Evolutionary conservation across 2,797 vertebrate species (phyloP).

Genomic region (Chloroceryle inda): DNA sequence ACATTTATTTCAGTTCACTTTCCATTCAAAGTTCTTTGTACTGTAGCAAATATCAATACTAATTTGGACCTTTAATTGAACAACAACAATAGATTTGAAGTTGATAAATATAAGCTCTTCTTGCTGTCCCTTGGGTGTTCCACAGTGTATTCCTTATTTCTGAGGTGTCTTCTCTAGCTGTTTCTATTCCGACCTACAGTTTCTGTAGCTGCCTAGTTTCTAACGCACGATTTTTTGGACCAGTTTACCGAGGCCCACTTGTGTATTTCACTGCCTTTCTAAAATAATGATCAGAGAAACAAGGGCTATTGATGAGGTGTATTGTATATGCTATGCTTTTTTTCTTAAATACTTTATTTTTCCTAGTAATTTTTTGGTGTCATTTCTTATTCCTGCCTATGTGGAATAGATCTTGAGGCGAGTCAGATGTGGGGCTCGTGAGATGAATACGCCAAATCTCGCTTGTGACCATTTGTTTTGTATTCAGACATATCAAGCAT

Average conservation of each 20-base stretch:
- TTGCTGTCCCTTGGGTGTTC: conserved; percentile 50
- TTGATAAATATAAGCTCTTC: conserved; percentile 69
- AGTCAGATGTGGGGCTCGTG: not conserved
- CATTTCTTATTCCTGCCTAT: not conserved
- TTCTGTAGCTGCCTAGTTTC: conserved; percentile 38
- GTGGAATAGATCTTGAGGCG: not conserved
- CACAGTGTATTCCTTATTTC: conserved; percentile 28
- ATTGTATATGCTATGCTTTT: not conserved
- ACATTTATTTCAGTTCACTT: conserved; percentile 70
- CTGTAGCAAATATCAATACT: conserved; percentile 58
- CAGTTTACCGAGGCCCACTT: not conserved
- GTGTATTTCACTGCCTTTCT: not conserved
- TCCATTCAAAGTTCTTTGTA: conserved; percentile 53
- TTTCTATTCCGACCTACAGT: conserved; percentile 37
- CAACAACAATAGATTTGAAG: conserved; percentile 58
- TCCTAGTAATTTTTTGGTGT: not conserved
- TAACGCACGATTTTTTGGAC: not conserved
- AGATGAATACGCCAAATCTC: not conserved
- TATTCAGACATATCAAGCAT: conserved; percentile 80
- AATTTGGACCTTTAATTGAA: conserved; percentile 73
- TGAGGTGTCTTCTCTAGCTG: conserved; percentile 49
- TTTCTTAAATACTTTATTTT: not conserved
- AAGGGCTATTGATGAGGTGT: not conserved
- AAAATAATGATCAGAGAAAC: not conserved
- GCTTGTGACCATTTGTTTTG: conserved; percentile 76